Conservation (phyloP, 2,797 vertebrate species). For the Coregonus sp. region DNA sequence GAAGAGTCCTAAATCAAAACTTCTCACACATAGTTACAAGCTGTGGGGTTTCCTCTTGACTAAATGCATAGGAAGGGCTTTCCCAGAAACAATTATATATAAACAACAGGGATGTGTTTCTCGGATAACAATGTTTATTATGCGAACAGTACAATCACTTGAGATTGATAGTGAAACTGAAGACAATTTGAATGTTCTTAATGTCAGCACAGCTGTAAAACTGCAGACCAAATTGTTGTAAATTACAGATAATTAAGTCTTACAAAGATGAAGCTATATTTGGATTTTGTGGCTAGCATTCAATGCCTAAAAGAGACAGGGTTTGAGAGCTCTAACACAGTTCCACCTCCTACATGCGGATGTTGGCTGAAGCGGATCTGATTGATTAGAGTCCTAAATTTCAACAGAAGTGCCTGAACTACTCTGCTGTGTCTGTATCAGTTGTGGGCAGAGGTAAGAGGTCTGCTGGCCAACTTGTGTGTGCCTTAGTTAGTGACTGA, state of each 20-base stretch:
- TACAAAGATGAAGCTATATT: background rate
- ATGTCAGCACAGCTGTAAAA: background rate
- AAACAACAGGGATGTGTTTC: conserved; percentile 1
- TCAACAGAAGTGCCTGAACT: conserved; percentile 3
- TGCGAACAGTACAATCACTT: background rate
- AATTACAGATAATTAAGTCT: background rate
- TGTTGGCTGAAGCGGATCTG: too few species aligned
- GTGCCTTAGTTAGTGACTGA: too few species aligned
- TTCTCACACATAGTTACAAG: background rate
- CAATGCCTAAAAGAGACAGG: background rate
- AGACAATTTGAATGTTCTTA: background rate
- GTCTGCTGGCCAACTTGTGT: background rate
- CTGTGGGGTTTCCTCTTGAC: background rate
- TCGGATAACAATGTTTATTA: background rate
- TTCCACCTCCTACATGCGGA: too few species aligned
- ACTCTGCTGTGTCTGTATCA: conserved; percentile 1
- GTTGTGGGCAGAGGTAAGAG: background rate
- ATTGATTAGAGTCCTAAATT: background rate
- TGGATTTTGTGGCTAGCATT: background rate
- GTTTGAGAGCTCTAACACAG: background rate
- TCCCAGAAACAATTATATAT: background rate
- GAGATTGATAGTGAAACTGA: background rate
- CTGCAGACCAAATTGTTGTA: background rate
- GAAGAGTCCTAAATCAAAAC: too few species aligned
- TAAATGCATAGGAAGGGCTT: background rate